phyloP scores from a whole-genome alignment of 2,888 invertebrate genomes.

The Macaria notata region DNA sequence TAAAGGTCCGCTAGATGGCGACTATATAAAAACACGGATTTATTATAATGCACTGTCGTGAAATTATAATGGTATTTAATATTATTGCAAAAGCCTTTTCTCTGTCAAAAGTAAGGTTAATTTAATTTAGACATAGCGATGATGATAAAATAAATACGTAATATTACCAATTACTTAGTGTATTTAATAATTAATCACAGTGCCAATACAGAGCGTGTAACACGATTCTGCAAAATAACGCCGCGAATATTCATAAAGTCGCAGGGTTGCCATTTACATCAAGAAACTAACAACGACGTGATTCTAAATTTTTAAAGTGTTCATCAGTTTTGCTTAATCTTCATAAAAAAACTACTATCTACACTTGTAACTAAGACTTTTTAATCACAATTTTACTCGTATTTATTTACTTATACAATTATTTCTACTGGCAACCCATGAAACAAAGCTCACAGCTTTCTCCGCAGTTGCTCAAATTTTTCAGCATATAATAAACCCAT shows the following conservation, averaged over 20 bases:
- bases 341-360: slow-evolving; percentile 22
- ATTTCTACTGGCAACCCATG: slow-evolving; percentile 55
- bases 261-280: slow-evolving; percentile 59
- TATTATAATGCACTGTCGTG: too few species aligned
- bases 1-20: too few species aligned
- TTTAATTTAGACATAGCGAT: too few species aligned
- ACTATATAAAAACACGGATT: too few species aligned
- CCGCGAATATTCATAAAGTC: slow-evolving; percentile 49
- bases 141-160: too few species aligned
- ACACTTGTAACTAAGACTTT: not conserved
- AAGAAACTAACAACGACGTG: slow-evolving; percentile 22
- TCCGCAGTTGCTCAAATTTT: slow-evolving; percentile 75
- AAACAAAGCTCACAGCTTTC: slow-evolving; percentile 77
- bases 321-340: slow-evolving; percentile 17
- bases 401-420: not conserved
- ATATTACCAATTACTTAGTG: too few species aligned
- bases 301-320: slow-evolving; percentile 15
- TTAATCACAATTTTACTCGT: not conserved
- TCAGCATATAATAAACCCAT: slow-evolving; percentile 56
- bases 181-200: slow-evolving; percentile 32
- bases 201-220: slow-evolving; percentile 49
- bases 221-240: slow-evolving; percentile 44
- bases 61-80: too few species aligned
- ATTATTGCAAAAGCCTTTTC: too few species aligned
- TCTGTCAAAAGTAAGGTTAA: too few species aligned